Conservation (phyloP, 2,888 invertebrate genomes). For the Amiota minor region DNA sequence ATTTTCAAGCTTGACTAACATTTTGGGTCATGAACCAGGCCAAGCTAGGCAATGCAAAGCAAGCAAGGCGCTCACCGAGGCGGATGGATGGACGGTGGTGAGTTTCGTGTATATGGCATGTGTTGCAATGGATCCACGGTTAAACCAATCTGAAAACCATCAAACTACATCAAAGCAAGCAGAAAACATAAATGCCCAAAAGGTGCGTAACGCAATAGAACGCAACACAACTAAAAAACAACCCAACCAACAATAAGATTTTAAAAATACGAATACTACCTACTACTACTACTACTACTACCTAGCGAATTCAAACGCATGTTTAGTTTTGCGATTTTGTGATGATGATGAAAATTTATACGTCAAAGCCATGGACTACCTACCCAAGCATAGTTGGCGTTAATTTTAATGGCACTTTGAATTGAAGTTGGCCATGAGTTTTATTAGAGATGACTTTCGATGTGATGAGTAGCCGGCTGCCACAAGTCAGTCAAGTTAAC, state of each 20-base stretch:
- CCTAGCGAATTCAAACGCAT: neutral
- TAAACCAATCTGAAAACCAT: neutral
- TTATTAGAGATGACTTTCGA: neutral
- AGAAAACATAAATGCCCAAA: slow-evolving; percentile 10
- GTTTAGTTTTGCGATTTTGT: slow-evolving; percentile 7
- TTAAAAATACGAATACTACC: neutral
- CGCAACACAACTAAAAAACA: neutral
- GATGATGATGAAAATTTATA: slow-evolving; percentile 26
- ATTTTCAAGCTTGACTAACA: slow-evolving; percentile 54
- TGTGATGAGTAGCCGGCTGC: neutral
- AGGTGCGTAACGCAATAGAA: neutral
- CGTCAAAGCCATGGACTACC: neutral
- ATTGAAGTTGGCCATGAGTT: slow-evolving; percentile 10
- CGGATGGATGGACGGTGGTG: neutral
- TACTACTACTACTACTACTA: too few relatives aligned
- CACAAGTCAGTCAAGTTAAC: neutral
- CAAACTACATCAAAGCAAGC: neutral
- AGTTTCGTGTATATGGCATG: neutral
- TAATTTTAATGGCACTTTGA: slow-evolving; percentile 23
- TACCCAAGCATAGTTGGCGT: neutral
- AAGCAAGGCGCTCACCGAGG: slow-evolving; percentile 31
- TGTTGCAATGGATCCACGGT: neutral
- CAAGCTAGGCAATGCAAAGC: neutral
- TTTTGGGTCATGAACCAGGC: slow-evolving; percentile 52
- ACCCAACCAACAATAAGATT: neutral